Evolutionary conservation across 2,113 vertebrate species (phyloP), one percentile per base, ranked within the genome.

Genomic region (Hippocampus comes): DNA sequence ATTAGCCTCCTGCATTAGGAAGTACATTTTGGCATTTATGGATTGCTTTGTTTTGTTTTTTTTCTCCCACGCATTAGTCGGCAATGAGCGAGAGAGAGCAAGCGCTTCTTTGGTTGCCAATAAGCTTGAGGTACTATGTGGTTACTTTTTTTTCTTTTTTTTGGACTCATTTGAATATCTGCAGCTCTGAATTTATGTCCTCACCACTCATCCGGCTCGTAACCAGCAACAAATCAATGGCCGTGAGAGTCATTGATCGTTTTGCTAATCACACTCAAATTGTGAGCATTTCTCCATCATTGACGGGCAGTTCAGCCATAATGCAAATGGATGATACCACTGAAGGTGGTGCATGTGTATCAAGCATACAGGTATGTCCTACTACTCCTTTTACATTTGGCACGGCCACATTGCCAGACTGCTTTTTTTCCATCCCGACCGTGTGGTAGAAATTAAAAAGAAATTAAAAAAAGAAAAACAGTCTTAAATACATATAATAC

Each of bases 351-450:
- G 11, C 14, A 17, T 59, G 25, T 27, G 4, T 59, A 12, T 27
- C 21, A 38, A 38, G 34, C 34, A 38, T 6, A 25, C 25, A 25
- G 25, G 25, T 88, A n/a, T 85, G 83, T 83, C 84, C 83, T 71
- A 74, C 80, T 64, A 56, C 73, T 76, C 66, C 79, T 10, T 83
- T 86, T 84, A 86, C 85, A 63, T 81, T 57, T 57, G 63, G 78
- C 70, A 64, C 48, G 25, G 71, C 74, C 71, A 73, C 81, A 75
- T 76, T 77, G 81, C 77, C 84, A 86, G 72, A 70, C 53, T 82
- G 81, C 78, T 88, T 79, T 87, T 78, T 86, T 34, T 30, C 3
- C 30, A 1, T 5, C 30, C 30, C 4, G 30, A 34, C 30, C 77
- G 43, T 14, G 5, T 75, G 53, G 59, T 25, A 63, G 56, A 56